Percentiles rank a stretch among this genome's conserved stretches.
These are phyloP conservation scores for Cairina moschata DNA, from an alignment of 2,113 vertebrate genomes.

Conservation along the genomic window DNA sequence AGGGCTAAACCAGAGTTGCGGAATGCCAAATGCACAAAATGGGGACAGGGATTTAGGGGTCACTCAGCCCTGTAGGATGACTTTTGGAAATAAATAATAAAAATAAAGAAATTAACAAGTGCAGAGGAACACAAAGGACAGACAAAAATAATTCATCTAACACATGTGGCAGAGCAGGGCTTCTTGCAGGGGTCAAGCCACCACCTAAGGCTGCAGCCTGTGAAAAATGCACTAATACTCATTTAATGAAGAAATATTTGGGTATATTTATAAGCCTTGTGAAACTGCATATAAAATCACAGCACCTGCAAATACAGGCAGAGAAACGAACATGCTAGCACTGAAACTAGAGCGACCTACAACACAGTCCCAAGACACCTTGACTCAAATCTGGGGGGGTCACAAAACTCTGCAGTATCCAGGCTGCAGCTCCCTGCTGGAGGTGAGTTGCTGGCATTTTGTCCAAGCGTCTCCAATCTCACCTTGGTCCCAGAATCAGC, in stretches of 20 bases:
- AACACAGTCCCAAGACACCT: neutral
- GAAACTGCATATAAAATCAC: neutral
- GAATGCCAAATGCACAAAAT: neutral
- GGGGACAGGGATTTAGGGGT: neutral
- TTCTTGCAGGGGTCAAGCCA: neutral
- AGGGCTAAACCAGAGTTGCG: neutral
- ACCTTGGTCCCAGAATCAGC: neutral
- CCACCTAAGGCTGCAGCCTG: neutral
- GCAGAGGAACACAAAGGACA: neutral
- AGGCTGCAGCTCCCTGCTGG: neutral
- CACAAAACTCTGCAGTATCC: neutral
- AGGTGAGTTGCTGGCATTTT: neutral
- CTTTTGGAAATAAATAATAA: slow-evolving; percentile 5
- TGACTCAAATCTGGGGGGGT: neutral
- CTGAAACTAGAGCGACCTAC: slow-evolving; percentile 6
- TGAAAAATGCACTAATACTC: neutral
- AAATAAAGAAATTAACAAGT: slow-evolving; percentile 26
- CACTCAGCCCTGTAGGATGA: neutral
- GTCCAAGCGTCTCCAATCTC: neutral
- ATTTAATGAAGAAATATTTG: neutral
- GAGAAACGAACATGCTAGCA: neutral
- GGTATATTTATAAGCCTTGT: neutral
- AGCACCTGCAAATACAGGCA: neutral
- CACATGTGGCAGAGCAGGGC: neutral
- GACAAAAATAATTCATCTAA: neutral